Evolutionary conservation across 2,113 vertebrate genomes (phyloP).

Genomic region (Charadrius vociferus): DNA sequence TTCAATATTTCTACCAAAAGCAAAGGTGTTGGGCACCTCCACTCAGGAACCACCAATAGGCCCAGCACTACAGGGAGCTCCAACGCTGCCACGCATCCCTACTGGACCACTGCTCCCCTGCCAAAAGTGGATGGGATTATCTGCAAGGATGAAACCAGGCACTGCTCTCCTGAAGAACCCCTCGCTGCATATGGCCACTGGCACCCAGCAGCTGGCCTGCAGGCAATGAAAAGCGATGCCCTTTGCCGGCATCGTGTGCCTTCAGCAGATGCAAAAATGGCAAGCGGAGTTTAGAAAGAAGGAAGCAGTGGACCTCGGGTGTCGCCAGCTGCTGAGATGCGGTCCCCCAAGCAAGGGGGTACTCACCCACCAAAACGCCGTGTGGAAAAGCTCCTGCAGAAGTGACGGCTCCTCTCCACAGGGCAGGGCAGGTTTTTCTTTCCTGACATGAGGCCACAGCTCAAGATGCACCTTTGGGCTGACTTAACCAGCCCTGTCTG

Average conservation of each 20-base stretch:
- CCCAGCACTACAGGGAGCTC: neutral
- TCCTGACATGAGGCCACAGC: fast-evolving
- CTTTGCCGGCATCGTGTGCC: neutral
- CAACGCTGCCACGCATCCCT: neutral
- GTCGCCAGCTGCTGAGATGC: neutral
- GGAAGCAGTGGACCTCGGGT: neutral
- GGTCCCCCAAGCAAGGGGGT: neutral
- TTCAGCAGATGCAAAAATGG: neutral
- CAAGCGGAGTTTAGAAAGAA: neutral
- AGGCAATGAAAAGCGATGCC: fast-evolving
- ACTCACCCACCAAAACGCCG: fast-evolving
- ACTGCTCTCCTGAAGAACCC: neutral
- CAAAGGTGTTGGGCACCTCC: neutral
- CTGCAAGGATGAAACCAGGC: neutral
- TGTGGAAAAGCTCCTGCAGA: neutral
- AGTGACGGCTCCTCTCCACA: fast-evolving
- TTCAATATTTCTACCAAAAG: neutral
- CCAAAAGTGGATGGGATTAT: fast-evolving
- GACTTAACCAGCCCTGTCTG: neutral
- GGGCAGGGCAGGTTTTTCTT: neutral
- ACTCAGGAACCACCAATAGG: neutral
- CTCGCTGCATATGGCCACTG: neutral
- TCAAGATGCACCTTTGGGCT: neutral
- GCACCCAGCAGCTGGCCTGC: neutral
- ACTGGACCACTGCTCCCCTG: neutral